These are phyloP conservation scores for Xerus rutilus DNA, from an alignment of 2,797 vertebrate species.

Conservation along the genomic window DNA sequence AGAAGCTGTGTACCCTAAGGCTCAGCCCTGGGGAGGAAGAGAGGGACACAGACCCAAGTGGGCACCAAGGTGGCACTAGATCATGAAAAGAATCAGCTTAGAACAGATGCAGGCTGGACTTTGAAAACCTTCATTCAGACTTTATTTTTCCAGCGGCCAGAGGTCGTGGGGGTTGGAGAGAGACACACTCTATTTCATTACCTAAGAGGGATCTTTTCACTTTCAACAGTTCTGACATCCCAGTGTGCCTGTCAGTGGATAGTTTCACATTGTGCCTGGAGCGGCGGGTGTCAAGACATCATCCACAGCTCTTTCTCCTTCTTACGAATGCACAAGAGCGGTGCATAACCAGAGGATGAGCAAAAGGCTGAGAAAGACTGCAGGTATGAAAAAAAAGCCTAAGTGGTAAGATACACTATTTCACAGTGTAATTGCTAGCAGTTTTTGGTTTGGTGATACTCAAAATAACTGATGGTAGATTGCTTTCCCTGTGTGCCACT, in stretches of 20 bases:
- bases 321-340: neutral
- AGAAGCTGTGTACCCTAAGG: too few species aligned
- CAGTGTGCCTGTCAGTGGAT: neutral
- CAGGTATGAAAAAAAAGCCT: neutral
- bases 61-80: neutral
- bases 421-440: neutral
- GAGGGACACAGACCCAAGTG: neutral
- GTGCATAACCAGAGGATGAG: neutral
- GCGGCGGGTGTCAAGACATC: neutral
- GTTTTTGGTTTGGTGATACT: neutral
- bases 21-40: neutral
- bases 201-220: neutral
- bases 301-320: neutral
- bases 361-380: neutral
- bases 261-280: neutral
- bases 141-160: neutral
- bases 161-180: neutral
- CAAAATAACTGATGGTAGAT: neutral
- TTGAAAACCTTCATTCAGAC: neutral
- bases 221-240: neutral
- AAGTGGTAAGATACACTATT: neutral
- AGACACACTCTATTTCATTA: neutral
- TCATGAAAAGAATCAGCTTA: neutral
- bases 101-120: neutral
- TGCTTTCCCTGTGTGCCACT: neutral